These are phyloP conservation scores for Catharus ustulatus DNA, from an alignment of 2,797 vertebrate genomes.

Conservation along the genomic window DNA sequence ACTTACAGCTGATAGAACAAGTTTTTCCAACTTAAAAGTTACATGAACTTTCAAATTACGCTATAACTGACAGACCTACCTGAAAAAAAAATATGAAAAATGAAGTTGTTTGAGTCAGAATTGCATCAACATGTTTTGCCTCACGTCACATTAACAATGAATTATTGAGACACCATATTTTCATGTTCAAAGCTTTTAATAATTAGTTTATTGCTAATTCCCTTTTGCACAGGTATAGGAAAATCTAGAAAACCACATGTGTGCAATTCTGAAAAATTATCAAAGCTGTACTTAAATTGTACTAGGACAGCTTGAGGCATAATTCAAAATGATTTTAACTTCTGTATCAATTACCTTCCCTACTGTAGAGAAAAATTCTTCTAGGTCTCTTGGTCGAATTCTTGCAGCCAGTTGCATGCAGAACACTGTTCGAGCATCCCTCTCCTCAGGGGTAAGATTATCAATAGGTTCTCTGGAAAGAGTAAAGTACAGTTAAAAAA, in stretches of 20 bases:
- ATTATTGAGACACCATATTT: neutral
- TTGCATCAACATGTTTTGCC: neutral
- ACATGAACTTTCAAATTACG: neutral
- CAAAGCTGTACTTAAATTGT: neutral
- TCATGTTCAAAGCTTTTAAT: neutral
- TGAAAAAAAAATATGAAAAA: neutral
- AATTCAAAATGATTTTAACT: neutral
- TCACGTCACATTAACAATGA: neutral
- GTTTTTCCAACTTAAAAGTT: neutral
- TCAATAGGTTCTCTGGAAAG: conserved; percentile 87
- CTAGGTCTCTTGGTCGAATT: conserved; percentile 92
- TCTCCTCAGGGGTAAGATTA: conserved; percentile 94
- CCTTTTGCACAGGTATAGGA: neutral
- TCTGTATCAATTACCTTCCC: conserved; percentile 83
- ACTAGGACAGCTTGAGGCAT: neutral
- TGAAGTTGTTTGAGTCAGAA: neutral
- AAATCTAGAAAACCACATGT: neutral
- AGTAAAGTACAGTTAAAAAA: neutral
- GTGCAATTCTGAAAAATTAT: neutral
- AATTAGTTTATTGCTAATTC: neutral
- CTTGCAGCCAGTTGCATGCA: conserved; percentile 97
- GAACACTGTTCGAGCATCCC: conserved; percentile 94
- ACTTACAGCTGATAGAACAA: neutral
- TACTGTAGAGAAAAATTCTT: conserved; percentile 98
- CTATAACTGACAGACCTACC: neutral